Evolutionary conservation across 2,113 vertebrate species (phyloP).

Genomic region (Austrofundulus limnaeus): DNA sequence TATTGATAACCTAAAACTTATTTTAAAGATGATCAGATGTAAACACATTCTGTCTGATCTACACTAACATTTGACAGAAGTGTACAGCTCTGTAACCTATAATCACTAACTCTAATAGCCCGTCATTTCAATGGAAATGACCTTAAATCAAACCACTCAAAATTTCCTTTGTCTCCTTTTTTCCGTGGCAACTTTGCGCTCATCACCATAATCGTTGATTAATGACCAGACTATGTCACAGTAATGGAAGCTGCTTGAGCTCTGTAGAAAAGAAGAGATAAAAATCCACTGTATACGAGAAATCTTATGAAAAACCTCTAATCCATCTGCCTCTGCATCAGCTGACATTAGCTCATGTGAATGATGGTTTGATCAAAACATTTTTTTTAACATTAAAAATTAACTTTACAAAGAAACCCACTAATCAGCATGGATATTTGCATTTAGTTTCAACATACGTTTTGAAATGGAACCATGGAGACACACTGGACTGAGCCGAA

Average conservation of each 20-base stretch:
- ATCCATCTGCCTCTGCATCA: conserved; percentile 2
- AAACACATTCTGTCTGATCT: conserved; percentile 13
- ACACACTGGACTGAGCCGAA: too few relatives aligned
- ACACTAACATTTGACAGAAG: neutral
- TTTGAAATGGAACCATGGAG: too few relatives aligned
- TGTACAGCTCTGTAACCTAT: neutral
- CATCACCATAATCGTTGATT: conserved; percentile 22
- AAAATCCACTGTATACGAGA: conserved; percentile 1
- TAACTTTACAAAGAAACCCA: too few relatives aligned
- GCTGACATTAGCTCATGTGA: neutral
- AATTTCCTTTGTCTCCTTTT: conserved; percentile 15
- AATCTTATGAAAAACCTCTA: conserved; percentile 1
- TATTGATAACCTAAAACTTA: neutral
- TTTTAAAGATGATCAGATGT: neutral
- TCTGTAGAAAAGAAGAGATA: neutral
- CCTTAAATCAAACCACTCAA: conserved; percentile 22
- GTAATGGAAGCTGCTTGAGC: conserved; percentile 8
- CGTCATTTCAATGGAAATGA: conserved; percentile 18
- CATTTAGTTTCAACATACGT: too few relatives aligned
- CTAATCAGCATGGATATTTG: too few relatives aligned
- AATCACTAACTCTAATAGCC: conserved; percentile 6
- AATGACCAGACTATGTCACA: neutral
- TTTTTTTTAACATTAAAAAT: neutral
- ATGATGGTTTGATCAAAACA: neutral
- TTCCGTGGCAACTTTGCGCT: conserved; percentile 15